Conservation (phyloP, 2,797 vertebrate genomes). For the Eupleurogrammus muticus region DNA sequence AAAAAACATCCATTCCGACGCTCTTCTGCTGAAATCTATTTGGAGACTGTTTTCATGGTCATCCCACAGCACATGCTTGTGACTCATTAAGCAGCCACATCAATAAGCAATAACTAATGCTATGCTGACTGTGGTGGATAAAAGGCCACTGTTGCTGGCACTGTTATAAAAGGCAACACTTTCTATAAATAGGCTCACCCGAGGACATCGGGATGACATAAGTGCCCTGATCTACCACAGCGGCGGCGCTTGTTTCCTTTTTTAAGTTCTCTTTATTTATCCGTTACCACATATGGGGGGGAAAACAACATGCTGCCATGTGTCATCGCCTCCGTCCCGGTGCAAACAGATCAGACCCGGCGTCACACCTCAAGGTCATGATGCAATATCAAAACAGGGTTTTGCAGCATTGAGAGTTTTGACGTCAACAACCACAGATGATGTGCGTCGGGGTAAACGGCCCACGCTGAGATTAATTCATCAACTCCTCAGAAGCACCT, state of each 20-base stretch:
- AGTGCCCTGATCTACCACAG: constrained; percentile 63
- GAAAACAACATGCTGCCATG: constrained; percentile 34
- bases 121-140: constrained; percentile 49
- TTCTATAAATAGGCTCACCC: constrained; percentile 77
- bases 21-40: constrained; percentile 39
- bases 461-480: not conserved
- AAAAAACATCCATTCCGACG: constrained; percentile 5
- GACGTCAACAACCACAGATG: not conserved
- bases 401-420: not conserved
- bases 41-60: constrained; percentile 43
- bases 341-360: constrained; percentile 37
- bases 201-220: constrained; percentile 71
- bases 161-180: constrained; percentile 74
- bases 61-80: constrained; percentile 25
- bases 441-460: not conserved
- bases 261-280: constrained; percentile 69
- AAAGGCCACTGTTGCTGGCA: constrained; percentile 70
- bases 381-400: not conserved
- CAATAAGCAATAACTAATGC: constrained; percentile 59
- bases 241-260: constrained; percentile 58
- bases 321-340: constrained; percentile 41
- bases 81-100: constrained; percentile 60
- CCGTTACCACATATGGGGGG: constrained; percentile 64
- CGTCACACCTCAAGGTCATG: constrained; percentile 29
- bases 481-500: constrained; percentile 30